A percentile compares a stretch with the other conserved stretches of the same genome.
phyloP scores from a whole-genome alignment of 2,888 invertebrate species.

The Pteria penguin region DNA sequence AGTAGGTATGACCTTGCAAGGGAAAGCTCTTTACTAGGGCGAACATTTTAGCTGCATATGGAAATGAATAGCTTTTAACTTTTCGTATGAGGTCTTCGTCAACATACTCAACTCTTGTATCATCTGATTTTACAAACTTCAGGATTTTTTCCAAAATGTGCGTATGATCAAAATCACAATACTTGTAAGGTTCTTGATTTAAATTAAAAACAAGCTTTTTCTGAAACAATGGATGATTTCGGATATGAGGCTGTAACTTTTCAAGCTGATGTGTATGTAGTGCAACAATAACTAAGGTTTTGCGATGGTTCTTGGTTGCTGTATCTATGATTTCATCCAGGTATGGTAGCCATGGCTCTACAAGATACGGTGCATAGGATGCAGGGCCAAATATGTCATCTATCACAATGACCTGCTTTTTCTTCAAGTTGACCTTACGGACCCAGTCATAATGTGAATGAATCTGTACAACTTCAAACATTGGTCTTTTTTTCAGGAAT shows the following conservation, averaged over 20 bases:
- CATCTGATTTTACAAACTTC: not conserved
- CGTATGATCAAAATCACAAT: slow-evolving; percentile 1
- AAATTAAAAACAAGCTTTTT: slow-evolving; percentile 37
- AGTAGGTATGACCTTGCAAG: slow-evolving; percentile 49
- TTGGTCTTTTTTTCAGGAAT: slow-evolving; percentile 32
- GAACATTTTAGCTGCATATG: slow-evolving; percentile 41
- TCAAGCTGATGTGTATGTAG: slow-evolving; percentile 47
- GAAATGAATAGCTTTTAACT: slow-evolving; percentile 9
- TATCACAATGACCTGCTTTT: slow-evolving; percentile 51
- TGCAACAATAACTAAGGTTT: slow-evolving; percentile 45
- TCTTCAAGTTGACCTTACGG: slow-evolving; percentile 39
- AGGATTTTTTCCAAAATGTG: slow-evolving; percentile 16
- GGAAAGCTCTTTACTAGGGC: slow-evolving; percentile 46
- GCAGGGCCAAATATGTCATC: slow-evolving; percentile 59
- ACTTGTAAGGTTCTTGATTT: slow-evolving; percentile 12
- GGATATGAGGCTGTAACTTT: slow-evolving; percentile 38
- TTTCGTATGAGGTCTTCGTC: slow-evolving; percentile 13
- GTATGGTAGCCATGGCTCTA: slow-evolving; percentile 51
- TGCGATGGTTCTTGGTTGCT: slow-evolving; percentile 27
- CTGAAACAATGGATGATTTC: slow-evolving; percentile 45
- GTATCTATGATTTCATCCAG: slow-evolving; percentile 44
- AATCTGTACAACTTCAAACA: slow-evolving; percentile 46
- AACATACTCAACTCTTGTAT: slow-evolving; percentile 15
- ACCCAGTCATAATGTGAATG: slow-evolving; percentile 50
- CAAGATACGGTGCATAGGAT: slow-evolving; percentile 32